Conservation (phyloP, 2,797 vertebrate genomes). For the Tadarida brasiliensis region DNA sequence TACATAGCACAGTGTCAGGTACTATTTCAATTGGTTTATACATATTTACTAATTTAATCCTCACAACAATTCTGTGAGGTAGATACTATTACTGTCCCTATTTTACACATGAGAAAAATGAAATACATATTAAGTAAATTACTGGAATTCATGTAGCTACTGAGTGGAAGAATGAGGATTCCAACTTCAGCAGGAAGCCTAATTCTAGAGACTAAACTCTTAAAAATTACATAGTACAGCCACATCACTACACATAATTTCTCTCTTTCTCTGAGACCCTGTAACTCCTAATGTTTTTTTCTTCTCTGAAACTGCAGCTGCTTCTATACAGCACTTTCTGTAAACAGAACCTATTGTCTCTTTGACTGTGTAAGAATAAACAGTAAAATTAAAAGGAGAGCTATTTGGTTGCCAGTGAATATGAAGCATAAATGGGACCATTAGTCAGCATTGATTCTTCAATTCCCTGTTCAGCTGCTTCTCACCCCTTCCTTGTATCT, state of each 20-base stretch:
- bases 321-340: slow-evolving; percentile 35
- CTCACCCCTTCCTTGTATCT: neutral
- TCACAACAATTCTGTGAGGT: neutral
- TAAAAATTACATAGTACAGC: neutral
- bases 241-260: neutral
- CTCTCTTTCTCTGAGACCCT: neutral
- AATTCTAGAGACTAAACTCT: neutral
- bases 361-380: slow-evolving; percentile 47
- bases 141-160: neutral
- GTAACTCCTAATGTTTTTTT: neutral
- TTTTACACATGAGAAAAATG: neutral
- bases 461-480: slow-evolving; percentile 44
- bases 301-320: neutral
- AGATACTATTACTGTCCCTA: neutral
- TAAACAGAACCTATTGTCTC: slow-evolving; percentile 1
- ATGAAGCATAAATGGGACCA: slow-evolving; percentile 24
- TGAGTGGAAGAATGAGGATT: neutral
- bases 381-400: slow-evolving; percentile 58
- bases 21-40: neutral
- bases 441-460: slow-evolving; percentile 42
- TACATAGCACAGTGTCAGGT: neutral
- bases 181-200: neutral
- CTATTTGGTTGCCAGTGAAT: neutral
- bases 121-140: slow-evolving; percentile 33
- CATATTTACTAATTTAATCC: neutral